Conservation (phyloP, 2,797 vertebrate genomes). For the Thaleichthys pacificus region DNA sequence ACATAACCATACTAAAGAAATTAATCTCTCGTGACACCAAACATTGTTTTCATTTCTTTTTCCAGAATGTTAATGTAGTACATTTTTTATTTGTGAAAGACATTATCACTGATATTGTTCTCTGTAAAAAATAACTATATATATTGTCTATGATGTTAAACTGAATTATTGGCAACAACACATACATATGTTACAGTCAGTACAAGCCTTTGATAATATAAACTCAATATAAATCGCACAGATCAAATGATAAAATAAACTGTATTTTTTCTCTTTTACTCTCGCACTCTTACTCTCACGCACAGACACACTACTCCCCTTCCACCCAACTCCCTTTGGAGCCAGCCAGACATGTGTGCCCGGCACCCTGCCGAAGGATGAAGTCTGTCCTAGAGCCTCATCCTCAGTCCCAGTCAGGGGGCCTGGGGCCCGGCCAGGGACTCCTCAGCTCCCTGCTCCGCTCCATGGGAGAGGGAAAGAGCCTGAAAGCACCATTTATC, state of each 20-base stretch:
- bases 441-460: conserved; percentile 78
- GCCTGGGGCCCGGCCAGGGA: conserved; percentile 74
- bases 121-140: conserved; percentile 35
- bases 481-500: conserved; percentile 81
- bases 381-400: neutral
- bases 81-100: conserved; percentile 43
- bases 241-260: too few relatives aligned
- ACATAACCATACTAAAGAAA: too few relatives aligned
- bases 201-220: neutral
- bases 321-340: neutral
- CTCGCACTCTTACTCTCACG: conserved; percentile 22
- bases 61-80: conserved; percentile 42
- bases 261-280: conserved; percentile 48
- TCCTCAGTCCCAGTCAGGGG: conserved; percentile 54
- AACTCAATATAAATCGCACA: neutral
- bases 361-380: conserved; percentile 44
- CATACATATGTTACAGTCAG: neutral
- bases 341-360: neutral
- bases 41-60: conserved; percentile 27
- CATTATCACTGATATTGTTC: conserved; percentile 42
- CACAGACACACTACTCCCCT: conserved; percentile 60
- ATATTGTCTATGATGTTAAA: conserved; percentile 42
- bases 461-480: conserved; percentile 75
- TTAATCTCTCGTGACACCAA: too few relatives aligned
- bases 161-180: neutral